phyloP scores from a whole-genome alignment of 2,888 invertebrate genomes.

The Aphodius sticticus region DNA sequence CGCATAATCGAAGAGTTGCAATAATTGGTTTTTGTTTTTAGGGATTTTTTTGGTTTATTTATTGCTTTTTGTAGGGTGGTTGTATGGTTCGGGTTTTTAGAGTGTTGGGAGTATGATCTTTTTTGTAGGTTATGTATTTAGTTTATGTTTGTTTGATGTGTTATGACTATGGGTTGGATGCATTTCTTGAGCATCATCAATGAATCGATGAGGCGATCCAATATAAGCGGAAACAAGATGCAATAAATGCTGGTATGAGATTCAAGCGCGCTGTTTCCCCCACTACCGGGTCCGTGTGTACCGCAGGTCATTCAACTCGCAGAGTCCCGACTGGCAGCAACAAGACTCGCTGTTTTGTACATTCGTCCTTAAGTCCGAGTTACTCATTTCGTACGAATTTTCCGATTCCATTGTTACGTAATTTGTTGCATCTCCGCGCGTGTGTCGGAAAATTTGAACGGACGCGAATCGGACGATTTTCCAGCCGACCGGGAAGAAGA shows the following conservation, averaged over 20 bases:
- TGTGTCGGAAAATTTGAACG: slow-evolving; percentile 14
- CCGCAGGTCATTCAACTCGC: slow-evolving; percentile 61
- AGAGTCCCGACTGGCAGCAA: slow-evolving; percentile 58
- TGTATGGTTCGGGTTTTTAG: no score
- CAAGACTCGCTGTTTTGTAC: slow-evolving; percentile 55
- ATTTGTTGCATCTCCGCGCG: slow-evolving; percentile 17
- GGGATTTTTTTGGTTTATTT: no score
- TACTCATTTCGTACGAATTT: slow-evolving; percentile 54
- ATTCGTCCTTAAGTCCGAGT: slow-evolving; percentile 55
- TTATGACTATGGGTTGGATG: slow-evolving; percentile 42
- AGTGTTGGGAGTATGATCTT: no score
- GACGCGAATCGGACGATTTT: slow-evolving; percentile 12
- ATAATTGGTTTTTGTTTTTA: no score
- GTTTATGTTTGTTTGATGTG: slow-evolving; percentile 16
- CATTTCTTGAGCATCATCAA: slow-evolving; percentile 12
- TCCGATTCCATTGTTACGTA: slow-evolving; percentile 45
- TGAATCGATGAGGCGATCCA: slow-evolving; percentile 39
- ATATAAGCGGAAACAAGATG: slow-evolving; percentile 60
- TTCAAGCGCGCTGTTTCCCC: slow-evolving; percentile 50
- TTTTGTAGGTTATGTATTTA: neutral
- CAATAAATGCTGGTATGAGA: slow-evolving; percentile 58
- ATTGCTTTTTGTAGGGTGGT: no score
- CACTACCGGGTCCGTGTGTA: slow-evolving; percentile 40
- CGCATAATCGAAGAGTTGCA: no score
- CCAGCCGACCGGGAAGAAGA: slow-evolving; percentile 10